Base-by-base conservation (phyloP, 2,113 vertebrate genomes). In the Cryptotis parvus region DNA sequence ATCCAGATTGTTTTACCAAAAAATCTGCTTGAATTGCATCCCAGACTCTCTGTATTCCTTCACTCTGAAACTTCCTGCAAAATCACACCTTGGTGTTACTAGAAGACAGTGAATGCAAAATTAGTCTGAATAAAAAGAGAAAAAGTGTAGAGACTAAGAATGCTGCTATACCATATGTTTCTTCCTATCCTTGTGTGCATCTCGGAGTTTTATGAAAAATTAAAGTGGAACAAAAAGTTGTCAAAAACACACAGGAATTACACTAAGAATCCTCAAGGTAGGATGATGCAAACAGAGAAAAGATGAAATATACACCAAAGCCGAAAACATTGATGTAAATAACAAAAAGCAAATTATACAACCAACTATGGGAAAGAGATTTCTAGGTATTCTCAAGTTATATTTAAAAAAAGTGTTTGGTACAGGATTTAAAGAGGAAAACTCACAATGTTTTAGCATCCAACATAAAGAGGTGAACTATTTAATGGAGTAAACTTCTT, bases 271-370 rank as follows among this genome's bases (percentile, higher is more conserved):
- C 79, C 29, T 1, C 6, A 84, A 35, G 37, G 37, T 26, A 4
- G 66, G 31, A 16, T 37, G 6, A 73, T 80, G 35, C 45, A 70
- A 26, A 31, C n/a, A 37, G n/a, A 24, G 24, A n/a, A 37, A 83
- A 88, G 41, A 86, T 69, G 11, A 84, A 87, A 85, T 49, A 58
- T 35, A 43, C 74, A 86, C 37, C 37, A 78, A 41, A 83, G 41
- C 37, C 75, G 49, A 61, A 90, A 37, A 29, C 41, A 24, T 6
- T 16, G 22, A 31, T 27, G 3, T 3, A 12, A 1, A 24, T 33
- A 4, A 6, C 4, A 39, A 72, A 70, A 74, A 18, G 15, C 9
- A 6, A 27, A 66, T 72, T 24, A 72, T 18, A 39, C 9, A 63
- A 10, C 15, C 63, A 80, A 70, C 31, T 15, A 1, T 20, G 52